Percentiles rank a stretch among this genome's conserved stretches.
Conservation (phyloP, 2,888 invertebrate species). For the Calameuta idolon region DNA sequence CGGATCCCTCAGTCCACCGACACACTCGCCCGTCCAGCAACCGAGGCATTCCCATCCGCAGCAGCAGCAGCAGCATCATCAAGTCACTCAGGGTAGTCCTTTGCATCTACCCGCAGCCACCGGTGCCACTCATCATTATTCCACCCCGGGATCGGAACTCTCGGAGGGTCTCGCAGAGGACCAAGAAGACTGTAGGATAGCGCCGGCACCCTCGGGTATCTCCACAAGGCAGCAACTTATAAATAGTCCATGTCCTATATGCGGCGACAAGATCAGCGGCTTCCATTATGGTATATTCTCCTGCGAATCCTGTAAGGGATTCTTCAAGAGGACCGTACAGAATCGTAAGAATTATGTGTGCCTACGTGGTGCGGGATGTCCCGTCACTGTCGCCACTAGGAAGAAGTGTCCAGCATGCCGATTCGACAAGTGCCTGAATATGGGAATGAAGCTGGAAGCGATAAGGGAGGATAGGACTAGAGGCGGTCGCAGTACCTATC, state of each 20-base stretch:
- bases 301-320: slow-evolving; percentile 98
- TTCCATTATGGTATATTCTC: slow-evolving; percentile 99
- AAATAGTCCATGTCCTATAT: slow-evolving; percentile 94
- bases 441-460: slow-evolving; percentile 98
- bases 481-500: slow-evolving; percentile 96
- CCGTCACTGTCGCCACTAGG: slow-evolving; percentile 91
- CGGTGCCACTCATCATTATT: slow-evolving; percentile 41
- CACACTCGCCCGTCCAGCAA: slow-evolving; percentile 87
- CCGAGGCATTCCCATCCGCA: slow-evolving; percentile 66
- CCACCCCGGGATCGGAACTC: slow-evolving; percentile 17
- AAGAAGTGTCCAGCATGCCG: slow-evolving; percentile 98
- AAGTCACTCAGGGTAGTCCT: slow-evolving; percentile 67
- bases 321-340: slow-evolving; percentile 98
- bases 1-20: slow-evolving; percentile 74
- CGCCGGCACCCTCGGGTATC: slow-evolving; percentile 79
- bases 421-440: slow-evolving; percentile 94
- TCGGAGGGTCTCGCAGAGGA: slow-evolving; percentile 38
- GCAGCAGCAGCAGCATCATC: slow-evolving; percentile 44
- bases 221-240: slow-evolving; percentile 87
- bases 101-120: slow-evolving; percentile 67
- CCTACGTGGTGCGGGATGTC: slow-evolving; percentile 89
- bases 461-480: slow-evolving; percentile 95
- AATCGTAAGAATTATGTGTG: slow-evolving; percentile 98
- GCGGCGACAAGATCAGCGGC: slow-evolving; percentile 95
- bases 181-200: slow-evolving; percentile 55